These are phyloP conservation scores for Habroteleia sp. DNA, from an alignment of 2,888 invertebrate species.

Conservation along the genomic window DNA sequence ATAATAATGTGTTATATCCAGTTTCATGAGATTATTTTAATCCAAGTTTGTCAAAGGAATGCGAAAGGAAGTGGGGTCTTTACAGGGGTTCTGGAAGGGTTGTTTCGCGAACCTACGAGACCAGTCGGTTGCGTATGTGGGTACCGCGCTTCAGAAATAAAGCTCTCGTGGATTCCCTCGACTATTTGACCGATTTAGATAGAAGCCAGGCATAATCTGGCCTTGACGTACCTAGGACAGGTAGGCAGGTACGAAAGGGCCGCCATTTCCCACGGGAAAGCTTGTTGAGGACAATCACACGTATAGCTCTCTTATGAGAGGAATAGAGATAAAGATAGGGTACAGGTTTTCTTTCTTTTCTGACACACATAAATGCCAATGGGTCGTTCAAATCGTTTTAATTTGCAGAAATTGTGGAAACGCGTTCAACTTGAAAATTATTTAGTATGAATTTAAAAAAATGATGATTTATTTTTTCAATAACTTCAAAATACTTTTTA, in stretches of 20 bases:
- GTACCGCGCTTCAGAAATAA: constrained; percentile 40
- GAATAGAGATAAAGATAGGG: background rate
- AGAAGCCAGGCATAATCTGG: constrained; percentile 52
- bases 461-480: no score
- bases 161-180: constrained; percentile 51
- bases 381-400: constrained; percentile 4
- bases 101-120: constrained; percentile 13
- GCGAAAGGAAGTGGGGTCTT: constrained; percentile 50
- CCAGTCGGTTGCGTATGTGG: constrained; percentile 15
- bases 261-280: constrained; percentile 78
- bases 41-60: constrained; percentile 34
- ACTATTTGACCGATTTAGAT: constrained; percentile 59
- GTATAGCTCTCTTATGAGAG: constrained; percentile 17
- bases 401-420: constrained; percentile 3
- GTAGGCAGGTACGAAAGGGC: constrained; percentile 52
- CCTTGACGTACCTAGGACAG: constrained; percentile 56
- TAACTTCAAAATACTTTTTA: no score
- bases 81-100: constrained; percentile 50
- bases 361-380: no score
- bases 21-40: constrained; percentile 48
- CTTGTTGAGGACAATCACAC: constrained; percentile 65
- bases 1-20: constrained; percentile 45
- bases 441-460: no score
- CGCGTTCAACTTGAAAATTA: no score
- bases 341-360: constrained; percentile 33